Conservation (phyloP, 2,113 vertebrate genomes). For the human region DNA sequence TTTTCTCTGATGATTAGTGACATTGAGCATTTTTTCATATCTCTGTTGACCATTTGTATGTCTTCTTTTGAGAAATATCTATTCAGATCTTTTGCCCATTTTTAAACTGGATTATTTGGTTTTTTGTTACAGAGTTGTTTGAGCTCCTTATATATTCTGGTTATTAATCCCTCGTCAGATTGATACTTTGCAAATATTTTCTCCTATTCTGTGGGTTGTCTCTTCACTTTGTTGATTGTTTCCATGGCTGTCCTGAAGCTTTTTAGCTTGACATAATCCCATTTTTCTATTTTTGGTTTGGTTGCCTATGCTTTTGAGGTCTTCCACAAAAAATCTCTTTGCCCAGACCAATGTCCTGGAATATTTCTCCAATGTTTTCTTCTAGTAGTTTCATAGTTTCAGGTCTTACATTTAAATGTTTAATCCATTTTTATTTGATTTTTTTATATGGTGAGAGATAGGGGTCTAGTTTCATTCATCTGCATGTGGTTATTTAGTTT, state of each 20-base stretch:
- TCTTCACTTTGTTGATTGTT: neutral
- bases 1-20: too few species aligned
- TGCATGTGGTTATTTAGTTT: neutral
- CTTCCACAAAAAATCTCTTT: neutral
- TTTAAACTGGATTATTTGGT: neutral
- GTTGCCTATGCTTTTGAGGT: neutral
- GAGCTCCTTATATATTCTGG: too few species aligned
- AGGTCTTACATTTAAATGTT: neutral
- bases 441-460: neutral
- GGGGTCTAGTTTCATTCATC: neutral
- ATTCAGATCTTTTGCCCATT: neutral
- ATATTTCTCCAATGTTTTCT: neutral
- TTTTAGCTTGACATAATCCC: neutral
- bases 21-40: too few species aligned
- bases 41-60: too few species aligned
- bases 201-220: neutral
- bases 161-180: neutral
- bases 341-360: neutral
- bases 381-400: neutral
- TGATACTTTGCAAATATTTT: neutral
- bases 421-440: neutral
- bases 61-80: too few species aligned
- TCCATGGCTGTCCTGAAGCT: neutral
- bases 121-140: neutral
- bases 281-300: neutral